Evolutionary conservation across 2,797 vertebrate genomes (phyloP).

Genomic region (Artibeus lituratus): DNA sequence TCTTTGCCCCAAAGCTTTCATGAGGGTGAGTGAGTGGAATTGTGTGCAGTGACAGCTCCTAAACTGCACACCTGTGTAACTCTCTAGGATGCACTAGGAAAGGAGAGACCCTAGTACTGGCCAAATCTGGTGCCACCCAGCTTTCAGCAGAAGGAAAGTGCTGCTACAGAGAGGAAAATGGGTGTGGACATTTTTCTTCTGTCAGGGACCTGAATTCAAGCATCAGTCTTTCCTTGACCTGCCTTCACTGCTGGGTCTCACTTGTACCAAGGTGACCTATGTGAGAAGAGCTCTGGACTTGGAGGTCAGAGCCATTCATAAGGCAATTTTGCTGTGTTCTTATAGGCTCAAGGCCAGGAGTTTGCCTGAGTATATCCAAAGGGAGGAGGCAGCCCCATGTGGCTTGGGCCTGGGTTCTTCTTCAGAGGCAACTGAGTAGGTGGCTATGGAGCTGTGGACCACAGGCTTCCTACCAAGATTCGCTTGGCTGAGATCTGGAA

Average conservation of each 20-base stretch:
- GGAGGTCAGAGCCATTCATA: background rate
- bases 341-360: background rate
- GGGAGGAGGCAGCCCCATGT: background rate
- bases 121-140: background rate
- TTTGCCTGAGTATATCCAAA: background rate
- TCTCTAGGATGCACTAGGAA: background rate
- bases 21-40: background rate
- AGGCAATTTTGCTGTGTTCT: background rate
- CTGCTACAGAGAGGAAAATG: background rate
- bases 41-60: background rate
- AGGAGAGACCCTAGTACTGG: background rate
- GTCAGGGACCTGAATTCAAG: background rate
- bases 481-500: background rate
- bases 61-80: fast-evolving
- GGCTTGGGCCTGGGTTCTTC: background rate
- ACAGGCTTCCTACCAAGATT: no score
- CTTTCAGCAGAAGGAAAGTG: background rate
- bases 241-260: background rate
- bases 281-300: background rate
- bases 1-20: background rate
- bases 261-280: background rate
- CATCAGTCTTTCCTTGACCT: background rate
- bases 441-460: background rate
- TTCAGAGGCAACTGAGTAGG: background rate
- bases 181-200: background rate